Percentiles rank a stretch among this genome's conserved stretches.
Evolutionary conservation across 37 sponge, comb jelly and placozoan genomes (phyloP).

Genomic region (Axinella damicornis): DNA sequence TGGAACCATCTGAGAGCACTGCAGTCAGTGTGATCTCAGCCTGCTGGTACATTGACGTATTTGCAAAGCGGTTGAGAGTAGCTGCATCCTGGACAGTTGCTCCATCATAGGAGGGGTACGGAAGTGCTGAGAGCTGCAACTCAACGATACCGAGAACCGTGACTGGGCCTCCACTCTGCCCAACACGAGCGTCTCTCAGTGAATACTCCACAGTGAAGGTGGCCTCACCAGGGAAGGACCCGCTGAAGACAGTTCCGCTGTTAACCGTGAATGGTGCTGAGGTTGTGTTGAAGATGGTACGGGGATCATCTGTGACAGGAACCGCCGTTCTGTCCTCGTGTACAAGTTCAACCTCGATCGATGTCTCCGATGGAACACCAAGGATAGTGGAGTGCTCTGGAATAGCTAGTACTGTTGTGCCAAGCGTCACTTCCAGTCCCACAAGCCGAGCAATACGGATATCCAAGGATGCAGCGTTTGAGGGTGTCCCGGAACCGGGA

Average conservation of each 20-base stretch:
- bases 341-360: constrained; percentile 7
- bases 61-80: not conserved
- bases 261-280: not conserved
- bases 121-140: constrained; percentile 11
- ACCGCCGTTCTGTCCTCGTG: constrained; percentile 45
- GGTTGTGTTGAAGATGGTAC: not conserved
- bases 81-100: not conserved
- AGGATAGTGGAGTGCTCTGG: constrained; percentile 13
- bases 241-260: not conserved
- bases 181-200: not conserved
- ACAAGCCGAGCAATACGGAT: constrained; percentile 25
- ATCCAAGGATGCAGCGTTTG: constrained; percentile 24
- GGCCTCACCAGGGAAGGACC: not conserved
- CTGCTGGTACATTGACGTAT: constrained; percentile 37
- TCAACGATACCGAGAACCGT: constrained; percentile 39
- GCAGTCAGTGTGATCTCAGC: constrained; percentile 44
- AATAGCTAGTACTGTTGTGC: constrained; percentile 15
- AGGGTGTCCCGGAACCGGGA: not conserved
- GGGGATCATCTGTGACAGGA: constrained; percentile 11
- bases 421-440: not conserved
- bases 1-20: constrained; percentile 29
- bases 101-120: constrained; percentile 45
- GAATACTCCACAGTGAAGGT: constrained; percentile 33
- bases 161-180: not conserved
- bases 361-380: constrained; percentile 19